Evolutionary conservation across 2,113 vertebrate species (phyloP).

Genomic region (Nannospalax galili): DNA sequence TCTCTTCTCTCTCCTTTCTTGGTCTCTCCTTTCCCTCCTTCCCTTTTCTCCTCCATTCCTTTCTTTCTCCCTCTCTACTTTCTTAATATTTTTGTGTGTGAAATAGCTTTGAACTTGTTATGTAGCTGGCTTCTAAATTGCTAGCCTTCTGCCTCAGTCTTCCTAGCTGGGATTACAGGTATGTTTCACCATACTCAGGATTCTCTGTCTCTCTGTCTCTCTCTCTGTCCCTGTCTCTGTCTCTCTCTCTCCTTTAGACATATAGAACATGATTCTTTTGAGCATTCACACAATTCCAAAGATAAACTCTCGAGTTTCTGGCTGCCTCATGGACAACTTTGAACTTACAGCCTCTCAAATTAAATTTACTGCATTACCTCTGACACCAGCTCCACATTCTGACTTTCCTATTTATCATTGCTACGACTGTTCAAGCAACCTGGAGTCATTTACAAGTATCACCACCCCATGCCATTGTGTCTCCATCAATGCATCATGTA

Average conservation of each 20-base stretch:
- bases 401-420: neutral
- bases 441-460: neutral
- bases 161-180: neutral
- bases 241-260: neutral
- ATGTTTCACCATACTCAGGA: fast-evolving
- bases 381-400: neutral
- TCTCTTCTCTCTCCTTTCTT: neutral
- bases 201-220: too few relatives aligned
- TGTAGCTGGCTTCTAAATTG: neutral
- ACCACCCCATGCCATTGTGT: neutral
- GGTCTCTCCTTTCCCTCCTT: too few relatives aligned
- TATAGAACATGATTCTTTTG: neutral
- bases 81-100: too few relatives aligned
- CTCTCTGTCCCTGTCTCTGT: neutral
- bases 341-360: neutral
- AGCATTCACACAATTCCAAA: neutral
- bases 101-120: neutral
- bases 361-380: neutral
- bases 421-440: neutral
- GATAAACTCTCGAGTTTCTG: neutral
- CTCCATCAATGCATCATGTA: neutral
- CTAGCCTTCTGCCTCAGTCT: neutral
- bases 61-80: neutral
- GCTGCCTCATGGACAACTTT: neutral
- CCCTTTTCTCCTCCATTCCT: neutral